Percentiles rank a stretch among this genome's conserved stretches.
Conservation (phyloP, 1,140 invertebrate species). For the Drosophila setifemur region DNA sequence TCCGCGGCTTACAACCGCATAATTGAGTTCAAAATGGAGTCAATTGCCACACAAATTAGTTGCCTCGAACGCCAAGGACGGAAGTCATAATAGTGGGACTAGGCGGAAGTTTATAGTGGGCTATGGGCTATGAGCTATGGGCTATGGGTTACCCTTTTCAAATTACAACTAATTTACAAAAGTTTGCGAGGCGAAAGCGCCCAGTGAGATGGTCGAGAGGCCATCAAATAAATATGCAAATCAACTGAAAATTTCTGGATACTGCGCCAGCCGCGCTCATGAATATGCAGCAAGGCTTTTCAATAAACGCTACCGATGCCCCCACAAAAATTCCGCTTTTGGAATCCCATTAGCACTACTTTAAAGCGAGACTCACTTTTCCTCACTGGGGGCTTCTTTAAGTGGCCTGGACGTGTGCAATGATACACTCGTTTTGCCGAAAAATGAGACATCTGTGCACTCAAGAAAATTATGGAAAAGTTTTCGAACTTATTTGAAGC, state of each 20-base stretch:
- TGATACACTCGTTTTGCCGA: not conserved
- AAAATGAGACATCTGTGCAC: slow-evolving; percentile 12
- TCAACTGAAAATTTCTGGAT: slow-evolving; percentile 26
- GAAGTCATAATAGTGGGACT: slow-evolving; percentile 24
- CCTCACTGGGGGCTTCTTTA: slow-evolving; percentile 23
- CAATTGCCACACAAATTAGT: slow-evolving; percentile 54
- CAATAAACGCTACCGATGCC: slow-evolving; percentile 33
- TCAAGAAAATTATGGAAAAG: not conserved
- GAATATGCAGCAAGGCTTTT: slow-evolving; percentile 42
- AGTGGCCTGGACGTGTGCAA: slow-evolving; percentile 16
- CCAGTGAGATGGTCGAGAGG: not conserved
- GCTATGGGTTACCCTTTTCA: slow-evolving; percentile 6
- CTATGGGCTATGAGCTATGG: not conserved
- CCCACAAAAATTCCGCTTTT: not conserved
- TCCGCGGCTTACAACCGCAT: slow-evolving; percentile 39
- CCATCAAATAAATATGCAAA: slow-evolving; percentile 46
- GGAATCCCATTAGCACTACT: slow-evolving; percentile 2
- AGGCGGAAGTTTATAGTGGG: slow-evolving; percentile 17
- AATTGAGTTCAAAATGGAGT: slow-evolving; percentile 61
- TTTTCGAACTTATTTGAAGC: not conserved
- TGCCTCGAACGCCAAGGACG: slow-evolving; percentile 6
- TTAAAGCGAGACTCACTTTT: slow-evolving; percentile 13
- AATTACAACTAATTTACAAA: slow-evolving; percentile 34
- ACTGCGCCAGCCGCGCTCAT: slow-evolving; percentile 20
- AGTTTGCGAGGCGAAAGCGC: not conserved